Evolutionary conservation across 2,888 invertebrate species (phyloP).

Genomic region (Adineta ricciae): DNA sequence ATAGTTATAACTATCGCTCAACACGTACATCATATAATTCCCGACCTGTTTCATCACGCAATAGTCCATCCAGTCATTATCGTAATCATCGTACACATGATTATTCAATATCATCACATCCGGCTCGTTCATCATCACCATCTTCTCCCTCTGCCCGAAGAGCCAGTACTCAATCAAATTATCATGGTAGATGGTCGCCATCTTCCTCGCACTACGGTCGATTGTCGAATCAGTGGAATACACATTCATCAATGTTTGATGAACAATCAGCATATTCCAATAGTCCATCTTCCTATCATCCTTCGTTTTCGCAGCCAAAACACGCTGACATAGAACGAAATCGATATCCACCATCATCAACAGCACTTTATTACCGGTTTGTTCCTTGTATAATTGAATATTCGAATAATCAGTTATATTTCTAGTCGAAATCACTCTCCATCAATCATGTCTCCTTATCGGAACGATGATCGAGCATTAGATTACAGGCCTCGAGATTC

Average conservation of each 20-base stretch:
- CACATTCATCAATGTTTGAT: not conserved
- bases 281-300: not conserved
- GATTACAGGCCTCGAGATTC: not conserved
- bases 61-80: not conserved
- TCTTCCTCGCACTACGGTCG: not conserved
- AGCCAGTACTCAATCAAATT: not conserved
- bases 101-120: not conserved
- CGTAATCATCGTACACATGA: not conserved
- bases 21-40: not conserved
- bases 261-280: not conserved
- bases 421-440: not conserved
- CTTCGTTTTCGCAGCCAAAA: too few relatives aligned
- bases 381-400: not conserved
- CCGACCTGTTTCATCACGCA: not conserved
- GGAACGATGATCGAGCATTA: not conserved
- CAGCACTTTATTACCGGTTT: not conserved
- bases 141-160: not conserved
- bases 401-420: too few relatives aligned
- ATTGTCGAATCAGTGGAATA: not conserved
- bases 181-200: not conserved
- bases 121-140: not conserved
- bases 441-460: not conserved
- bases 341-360: not conserved
- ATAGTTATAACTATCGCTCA: not conserved
- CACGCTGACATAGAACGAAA: not conserved